A percentile compares a stretch with the other conserved stretches of the same genome.
These are phyloP conservation scores for Plodia interpunctella DNA, from an alignment of 1,140 invertebrate genomes.

Conservation along the genomic window DNA sequence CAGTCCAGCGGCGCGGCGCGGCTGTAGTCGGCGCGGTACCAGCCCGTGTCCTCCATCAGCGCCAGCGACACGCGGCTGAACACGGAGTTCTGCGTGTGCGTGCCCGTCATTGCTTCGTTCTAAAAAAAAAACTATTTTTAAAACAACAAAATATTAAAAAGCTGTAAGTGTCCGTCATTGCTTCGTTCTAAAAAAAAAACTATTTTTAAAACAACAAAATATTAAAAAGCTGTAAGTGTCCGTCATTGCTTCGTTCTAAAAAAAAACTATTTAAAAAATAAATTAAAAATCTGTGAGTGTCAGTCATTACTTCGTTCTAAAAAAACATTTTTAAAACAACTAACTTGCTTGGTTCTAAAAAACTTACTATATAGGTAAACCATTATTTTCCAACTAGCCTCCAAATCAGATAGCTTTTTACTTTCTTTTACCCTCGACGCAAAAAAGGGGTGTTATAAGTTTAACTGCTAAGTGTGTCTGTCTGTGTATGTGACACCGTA, in stretches of 20 bases:
- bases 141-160: no score
- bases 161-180: conserved; percentile 99
- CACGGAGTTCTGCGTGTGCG: conserved; percentile 98
- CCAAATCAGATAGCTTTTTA: no score
- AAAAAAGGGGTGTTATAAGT: no score
- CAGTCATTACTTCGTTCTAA: conserved; percentile 98
- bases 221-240: conserved; percentile 88
- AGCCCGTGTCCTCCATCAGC: conserved; percentile 98
- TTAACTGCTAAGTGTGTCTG: no score
- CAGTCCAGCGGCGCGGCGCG: conserved; percentile 93
- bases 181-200: conserved; percentile 89
- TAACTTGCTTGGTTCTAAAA: no score
- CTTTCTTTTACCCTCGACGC: no score
- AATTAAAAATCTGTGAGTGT: conserved; percentile 86
- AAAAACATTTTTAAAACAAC: no score
- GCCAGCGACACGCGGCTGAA: conserved; percentile 98
- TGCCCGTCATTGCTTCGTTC: conserved; percentile 99
- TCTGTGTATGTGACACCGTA: no score
- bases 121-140: conserved; percentile 48
- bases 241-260: conserved; percentile 99
- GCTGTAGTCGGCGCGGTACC: conserved; percentile 93
- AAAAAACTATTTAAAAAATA: background rate
- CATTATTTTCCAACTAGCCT: no score
- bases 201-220: background rate
- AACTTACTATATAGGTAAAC: no score